A percentile compares a stretch with the other conserved stretches of the same genome.
Conservation (phyloP, 2,113 vertebrate species). For the Sinocyclocheilus anshuiensis region DNA sequence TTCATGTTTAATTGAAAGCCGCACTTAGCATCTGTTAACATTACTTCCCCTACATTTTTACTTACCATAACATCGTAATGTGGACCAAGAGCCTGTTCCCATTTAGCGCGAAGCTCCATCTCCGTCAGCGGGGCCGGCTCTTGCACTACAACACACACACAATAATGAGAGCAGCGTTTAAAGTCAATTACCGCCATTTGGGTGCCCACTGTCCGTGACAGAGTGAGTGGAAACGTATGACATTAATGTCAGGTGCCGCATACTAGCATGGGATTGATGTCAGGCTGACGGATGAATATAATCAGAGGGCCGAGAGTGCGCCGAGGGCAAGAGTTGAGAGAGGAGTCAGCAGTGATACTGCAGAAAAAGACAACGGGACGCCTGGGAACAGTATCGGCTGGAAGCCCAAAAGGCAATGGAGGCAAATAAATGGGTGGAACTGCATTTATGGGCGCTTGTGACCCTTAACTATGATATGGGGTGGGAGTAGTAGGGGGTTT, state of each 20-base stretch:
- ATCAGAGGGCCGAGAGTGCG: constrained; percentile 38
- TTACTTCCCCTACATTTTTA: constrained; percentile 10
- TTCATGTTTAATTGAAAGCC: neutral
- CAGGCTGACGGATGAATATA: constrained; percentile 48
- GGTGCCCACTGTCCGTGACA: neutral
- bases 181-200: constrained; percentile 42
- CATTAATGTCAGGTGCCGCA: constrained; percentile 31
- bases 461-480: constrained; percentile 25
- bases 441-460: neutral
- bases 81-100: constrained; percentile 88
- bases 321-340: constrained; percentile 39
- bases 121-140: constrained; percentile 63
- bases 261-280: constrained; percentile 1
- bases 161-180: constrained; percentile 41
- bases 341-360: constrained; percentile 38
- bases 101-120: constrained; percentile 82
- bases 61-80: constrained; percentile 92
- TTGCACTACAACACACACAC: constrained; percentile 65
- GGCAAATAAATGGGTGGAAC: constrained; percentile 12
- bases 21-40: constrained; percentile 28
- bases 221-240: constrained; percentile 34
- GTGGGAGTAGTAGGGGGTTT: neutral
- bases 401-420: constrained; percentile 1
- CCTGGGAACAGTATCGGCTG: constrained; percentile 4
- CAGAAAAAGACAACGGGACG: constrained; percentile 20